These are phyloP conservation scores for Drosophila trapezifrons DNA, from an alignment of 1,140 invertebrate species.

Conservation along the genomic window DNA sequence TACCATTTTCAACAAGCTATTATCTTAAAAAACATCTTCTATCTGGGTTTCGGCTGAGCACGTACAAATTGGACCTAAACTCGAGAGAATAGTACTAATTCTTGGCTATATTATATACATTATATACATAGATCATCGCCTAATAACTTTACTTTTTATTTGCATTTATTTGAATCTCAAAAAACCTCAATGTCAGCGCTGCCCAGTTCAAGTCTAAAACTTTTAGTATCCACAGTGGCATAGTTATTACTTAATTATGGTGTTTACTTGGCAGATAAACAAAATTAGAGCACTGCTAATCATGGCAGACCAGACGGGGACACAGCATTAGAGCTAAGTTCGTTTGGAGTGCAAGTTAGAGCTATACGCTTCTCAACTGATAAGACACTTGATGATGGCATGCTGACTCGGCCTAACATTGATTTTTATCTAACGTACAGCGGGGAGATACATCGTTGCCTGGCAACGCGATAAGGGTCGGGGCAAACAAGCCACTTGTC, in stretches of 20 bases:
- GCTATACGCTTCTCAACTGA: constrained; percentile 7
- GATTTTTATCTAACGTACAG: constrained; percentile 64
- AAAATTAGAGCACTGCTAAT: constrained; percentile 69
- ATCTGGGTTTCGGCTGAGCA: not conserved
- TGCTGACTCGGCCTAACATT: constrained; percentile 45
- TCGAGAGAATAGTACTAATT: not conserved
- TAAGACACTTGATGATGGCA: constrained; percentile 30
- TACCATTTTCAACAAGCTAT: not conserved
- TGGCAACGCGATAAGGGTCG: constrained; percentile 58
- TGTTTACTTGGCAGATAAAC: constrained; percentile 52
- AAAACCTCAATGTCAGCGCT: not conserved
- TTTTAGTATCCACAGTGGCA: constrained; percentile 21
- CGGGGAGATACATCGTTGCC: constrained; percentile 9
- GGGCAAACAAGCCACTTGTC: constrained; percentile 46
- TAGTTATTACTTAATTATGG: constrained; percentile 48
- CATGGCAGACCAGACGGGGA: constrained; percentile 18
- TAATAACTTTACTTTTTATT: not conserved
- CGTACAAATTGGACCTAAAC: not conserved
- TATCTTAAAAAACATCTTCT: too few species aligned
- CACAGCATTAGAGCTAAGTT: not conserved
- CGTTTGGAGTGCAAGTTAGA: constrained; percentile 1
- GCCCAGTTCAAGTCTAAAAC: constrained; percentile 9
- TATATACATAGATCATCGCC: not conserved
- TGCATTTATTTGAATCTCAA: not conserved
- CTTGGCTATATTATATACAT: not conserved